Base-by-base conservation (phyloP, 2,797 vertebrate species). In the Molothrus aeneus region DNA sequence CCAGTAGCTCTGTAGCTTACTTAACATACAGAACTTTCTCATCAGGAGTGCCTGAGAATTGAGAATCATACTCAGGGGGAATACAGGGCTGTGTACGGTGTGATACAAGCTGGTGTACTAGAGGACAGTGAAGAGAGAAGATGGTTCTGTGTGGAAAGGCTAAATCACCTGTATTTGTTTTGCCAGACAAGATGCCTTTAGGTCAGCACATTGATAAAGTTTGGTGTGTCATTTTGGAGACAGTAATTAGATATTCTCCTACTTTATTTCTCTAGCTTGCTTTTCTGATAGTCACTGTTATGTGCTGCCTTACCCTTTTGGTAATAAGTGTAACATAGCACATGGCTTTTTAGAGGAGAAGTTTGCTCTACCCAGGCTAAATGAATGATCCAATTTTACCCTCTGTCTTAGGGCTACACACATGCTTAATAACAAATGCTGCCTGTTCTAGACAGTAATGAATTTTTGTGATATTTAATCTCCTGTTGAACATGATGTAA, bases 221-320 rank as follows among this genome's bases (percentile, higher is more conserved):
- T 86, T 88, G 24, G 12, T 84, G 54, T 79, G 65, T 72, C 54
- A 36, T 92, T 93, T 60, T 93, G 54, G 72, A 90, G 81, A 79
- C 63, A 92, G 42, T 75, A 53, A 94, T 92, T 86, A 83, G 73
- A 92, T 96, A 96, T 91, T 74, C 61, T 91, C 42, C 61, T 74
- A 24, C 20, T 89, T 94, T 72, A 79, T 90, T 88, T 92, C 59
- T 90, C 40, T 69, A 56, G 54, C 51, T 88, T 66, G 51, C 63
- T 79, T 93, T 91, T 82, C 25, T 81, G 56, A 65, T 83, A 51
- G 79, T 43, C 47, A 28, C 53, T 80, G 18, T 85, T 80, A 47
- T 6, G 12, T 77, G 79, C 70, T 68, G 29, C 65, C 50, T 82
- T 86, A 54, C 16, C 10, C 9, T 93, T 96, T 38, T 66, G 63